These are phyloP conservation scores for Haemorhous mexicanus DNA, from an alignment of 2,113 vertebrate genomes.

Conservation along the genomic window DNA sequence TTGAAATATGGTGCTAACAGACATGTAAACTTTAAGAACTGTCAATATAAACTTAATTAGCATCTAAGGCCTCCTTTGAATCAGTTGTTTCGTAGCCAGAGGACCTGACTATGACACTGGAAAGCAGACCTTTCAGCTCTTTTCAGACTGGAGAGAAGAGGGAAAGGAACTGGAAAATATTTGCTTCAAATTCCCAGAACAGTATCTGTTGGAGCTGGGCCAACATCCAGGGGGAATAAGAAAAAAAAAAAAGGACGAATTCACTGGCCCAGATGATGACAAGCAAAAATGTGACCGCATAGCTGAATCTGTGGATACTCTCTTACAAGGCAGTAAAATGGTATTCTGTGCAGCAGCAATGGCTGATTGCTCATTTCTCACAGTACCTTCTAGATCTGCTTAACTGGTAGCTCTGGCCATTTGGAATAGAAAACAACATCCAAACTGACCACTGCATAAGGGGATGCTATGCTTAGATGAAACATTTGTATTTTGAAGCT, in stretches of 20 bases:
- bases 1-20: not conserved
- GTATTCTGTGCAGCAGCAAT: not conserved
- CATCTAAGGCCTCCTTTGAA: not conserved
- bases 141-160: not conserved
- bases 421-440: not conserved
- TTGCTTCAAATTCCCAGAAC: not conserved
- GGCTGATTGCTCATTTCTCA: not conserved
- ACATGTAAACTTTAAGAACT: not conserved
- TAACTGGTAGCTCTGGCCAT: not conserved
- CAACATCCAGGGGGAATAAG: not conserved
- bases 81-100: not conserved
- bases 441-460: not conserved
- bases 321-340: not conserved
- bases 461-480: not conserved
- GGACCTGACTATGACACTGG: not conserved
- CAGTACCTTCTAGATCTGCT: not conserved
- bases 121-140: not conserved
- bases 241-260: not conserved
- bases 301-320: not conserved
- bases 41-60: not conserved
- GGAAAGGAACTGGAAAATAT: not conserved
- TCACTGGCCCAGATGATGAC: not conserved
- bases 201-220: not conserved
- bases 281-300: not conserved
- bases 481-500: not conserved